Base-by-base conservation (phyloP, 2,797 vertebrate genomes). In the Gadopsis marmoratus region DNA sequence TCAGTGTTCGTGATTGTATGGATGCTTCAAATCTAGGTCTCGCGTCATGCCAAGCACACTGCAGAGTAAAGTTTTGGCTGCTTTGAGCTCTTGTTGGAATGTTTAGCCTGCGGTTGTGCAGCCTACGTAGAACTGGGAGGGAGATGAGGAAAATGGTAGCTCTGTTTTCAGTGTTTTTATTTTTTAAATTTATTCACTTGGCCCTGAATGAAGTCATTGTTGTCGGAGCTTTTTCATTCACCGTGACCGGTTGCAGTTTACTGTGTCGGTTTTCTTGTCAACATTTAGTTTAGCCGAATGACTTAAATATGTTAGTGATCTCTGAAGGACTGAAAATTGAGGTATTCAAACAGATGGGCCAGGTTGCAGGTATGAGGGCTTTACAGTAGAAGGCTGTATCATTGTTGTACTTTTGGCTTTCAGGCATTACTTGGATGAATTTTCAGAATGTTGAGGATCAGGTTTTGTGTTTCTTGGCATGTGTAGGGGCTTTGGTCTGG, bases 181-280 rank as follows among this genome's bases (percentile, higher is more conserved):
- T 77, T 76, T 41, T 84, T 71, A 19, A 59, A 71, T 80, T 76
- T 17, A 74, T 62, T 82, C 29, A 29, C 69, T 81, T 60, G 69
- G 71, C 62, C 21, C 48, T 90, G 88, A 92, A 90, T 86, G 71
- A 89, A 66, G 35, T 81, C 85, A 78, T 90, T 88, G 87, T 90
- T 82, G 67, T 83, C 71, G 13, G 59, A 43, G 66, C 33, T 54
- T 54, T 67, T 31, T 85, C 67, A 55, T 48, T 53, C 69, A 71
- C 70, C 48, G 21, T 59, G 48, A 63, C 64, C 70, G 45, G 58
- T 55, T 45, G 41, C 50, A 39, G 33, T 47, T 75, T 21, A 14
- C 54, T 35, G 8, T 33, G 0, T 59, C 19, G 12, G 4, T 61
- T 43, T 61, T 69, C 16, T 26, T 37, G 26, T 55, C 26, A 19